These are phyloP conservation scores for Galerucella pusilla DNA, from an alignment of 2,888 invertebrate genomes.

Conservation along the genomic window DNA sequence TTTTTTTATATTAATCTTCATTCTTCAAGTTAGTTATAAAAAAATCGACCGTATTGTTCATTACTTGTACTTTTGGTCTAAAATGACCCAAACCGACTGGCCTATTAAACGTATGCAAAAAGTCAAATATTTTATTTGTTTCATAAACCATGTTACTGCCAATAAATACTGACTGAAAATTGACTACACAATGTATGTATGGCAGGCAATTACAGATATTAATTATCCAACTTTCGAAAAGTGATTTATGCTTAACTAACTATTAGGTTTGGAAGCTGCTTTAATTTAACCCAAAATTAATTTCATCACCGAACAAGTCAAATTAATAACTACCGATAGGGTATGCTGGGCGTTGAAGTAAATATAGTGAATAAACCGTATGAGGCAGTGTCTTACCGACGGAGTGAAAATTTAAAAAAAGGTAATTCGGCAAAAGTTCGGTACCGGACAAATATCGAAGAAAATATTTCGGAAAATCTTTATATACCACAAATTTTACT, in stretches of 20 bases:
- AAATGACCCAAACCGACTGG: no score
- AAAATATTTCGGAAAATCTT: no score
- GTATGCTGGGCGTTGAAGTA: neutral
- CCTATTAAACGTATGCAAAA: no score
- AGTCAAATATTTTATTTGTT: no score
- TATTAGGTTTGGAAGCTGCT: neutral
- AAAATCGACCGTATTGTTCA: no score
- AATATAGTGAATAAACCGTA: neutral
- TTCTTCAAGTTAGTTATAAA: no score
- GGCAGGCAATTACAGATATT: neutral
- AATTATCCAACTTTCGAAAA: neutral
- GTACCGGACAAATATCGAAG: no score
- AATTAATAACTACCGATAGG: slow-evolving; percentile 1
- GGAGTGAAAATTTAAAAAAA: neutral
- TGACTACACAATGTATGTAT: neutral
- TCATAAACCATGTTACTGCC: neutral
- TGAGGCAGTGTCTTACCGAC: neutral
- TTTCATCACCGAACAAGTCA: neutral
- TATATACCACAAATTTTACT: no score
- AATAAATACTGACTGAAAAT: neutral
- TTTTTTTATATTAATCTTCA: no score
- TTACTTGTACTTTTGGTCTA: no score
- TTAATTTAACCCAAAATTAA: neutral
- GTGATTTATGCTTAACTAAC: neutral
- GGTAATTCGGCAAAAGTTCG: no score